Conservation (phyloP, 2,113 vertebrate species). For the Xiphophorus hellerii region DNA sequence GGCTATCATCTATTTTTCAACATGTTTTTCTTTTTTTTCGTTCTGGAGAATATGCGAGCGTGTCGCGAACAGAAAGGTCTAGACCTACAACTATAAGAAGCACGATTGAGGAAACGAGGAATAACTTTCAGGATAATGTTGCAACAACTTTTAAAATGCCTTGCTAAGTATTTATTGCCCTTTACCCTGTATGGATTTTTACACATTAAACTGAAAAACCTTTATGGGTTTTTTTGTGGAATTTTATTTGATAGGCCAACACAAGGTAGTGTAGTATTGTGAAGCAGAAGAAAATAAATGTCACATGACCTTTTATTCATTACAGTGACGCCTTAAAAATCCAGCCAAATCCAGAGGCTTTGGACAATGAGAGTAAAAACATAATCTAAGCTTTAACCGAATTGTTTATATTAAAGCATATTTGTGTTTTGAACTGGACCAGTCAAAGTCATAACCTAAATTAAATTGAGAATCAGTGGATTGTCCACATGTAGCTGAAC, state of each 20-base stretch:
- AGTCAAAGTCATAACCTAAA: too few species aligned
- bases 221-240: not conserved
- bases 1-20: conserved; percentile 72
- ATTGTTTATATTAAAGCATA: too few species aligned
- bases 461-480: too few species aligned
- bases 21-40: conserved; percentile 56
- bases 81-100: conserved; percentile 74
- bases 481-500: too few species aligned
- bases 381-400: too few species aligned
- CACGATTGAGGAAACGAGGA: conserved; percentile 65
- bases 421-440: too few species aligned
- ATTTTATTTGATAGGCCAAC: not conserved
- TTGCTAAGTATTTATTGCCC: not conserved
- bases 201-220: not conserved
- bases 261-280: not conserved
- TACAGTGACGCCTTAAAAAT: too few species aligned
- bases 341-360: too few species aligned
- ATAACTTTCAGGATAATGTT: conserved; percentile 62
- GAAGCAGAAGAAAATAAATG: not conserved
- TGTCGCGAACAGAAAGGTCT: conserved; percentile 68
- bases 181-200: not conserved
- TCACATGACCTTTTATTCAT: too few species aligned
- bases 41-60: conserved; percentile 74
- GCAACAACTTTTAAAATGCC: conserved; percentile 52
- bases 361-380: too few species aligned